Base-by-base conservation (phyloP, 2,113 vertebrate genomes). In the Pteruthius melanotis region DNA sequence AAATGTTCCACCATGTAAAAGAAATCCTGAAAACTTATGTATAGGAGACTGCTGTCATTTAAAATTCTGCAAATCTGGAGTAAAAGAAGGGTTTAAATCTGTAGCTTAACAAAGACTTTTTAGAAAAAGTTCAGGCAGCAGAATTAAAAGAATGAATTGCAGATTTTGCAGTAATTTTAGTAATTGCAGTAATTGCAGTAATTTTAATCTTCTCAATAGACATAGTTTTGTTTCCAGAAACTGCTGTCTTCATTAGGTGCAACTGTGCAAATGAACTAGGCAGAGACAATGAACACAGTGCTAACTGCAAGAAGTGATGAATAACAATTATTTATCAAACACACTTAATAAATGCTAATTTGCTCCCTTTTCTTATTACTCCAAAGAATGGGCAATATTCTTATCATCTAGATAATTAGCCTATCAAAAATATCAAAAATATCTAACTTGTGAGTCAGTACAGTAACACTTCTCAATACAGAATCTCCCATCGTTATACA, bases 201-300 rank as follows among this genome's bases (percentile, higher is more conserved):
- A 66, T 94, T 97, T 96, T 95, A 76, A 87, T 88, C 74, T 94
- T 59, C 81, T 90, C 78, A 83, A 63, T 19, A 97, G 69, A 47
- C 17, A 42, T 4, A 52, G 50, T 82, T 95, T 80, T 91, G 44
- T 86, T 97, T 95, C 78, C 76, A 94, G 88, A 96, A 95, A 75
- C 47, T 81, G 90, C 92, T 72, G 77, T 88, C 50, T 78, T 87
- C 65, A 79, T 91, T 91, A 95, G 91, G 40, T 69, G 52, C 4
- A 9, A 93, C 42, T 63, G 68, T 92, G 75, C 50, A 97, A 97
- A 96, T 86, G 76, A 96, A 93, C 94, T 87, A 83, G 91, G 81
- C 76, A 96, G 83, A 95, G 87, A 89, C 95, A 97, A 98, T 97
- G 93, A 97, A 95, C 91, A 81, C 50, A 64, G 33, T 84, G 47